Evolutionary conservation across 2,113 vertebrate genomes (phyloP).

Genomic region (Calypte anna): DNA sequence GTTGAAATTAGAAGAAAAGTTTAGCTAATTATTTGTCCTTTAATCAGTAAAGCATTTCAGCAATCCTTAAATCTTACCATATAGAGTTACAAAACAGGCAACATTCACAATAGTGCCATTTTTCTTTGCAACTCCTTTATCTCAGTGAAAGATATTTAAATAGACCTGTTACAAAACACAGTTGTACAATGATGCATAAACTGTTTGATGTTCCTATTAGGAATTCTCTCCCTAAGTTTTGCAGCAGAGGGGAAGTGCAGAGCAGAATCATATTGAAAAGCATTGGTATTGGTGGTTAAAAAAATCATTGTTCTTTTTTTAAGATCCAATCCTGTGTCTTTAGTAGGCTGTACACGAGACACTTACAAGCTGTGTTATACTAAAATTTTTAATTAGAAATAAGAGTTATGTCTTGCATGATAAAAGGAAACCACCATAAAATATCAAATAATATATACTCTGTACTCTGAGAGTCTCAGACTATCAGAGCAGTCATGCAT

Average conservation of each 20-base stretch:
- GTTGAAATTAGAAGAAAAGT: not conserved
- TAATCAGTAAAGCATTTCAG: conserved; percentile 5
- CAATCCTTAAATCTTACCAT: not conserved
- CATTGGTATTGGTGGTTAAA: not conserved
- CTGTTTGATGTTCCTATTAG: not conserved
- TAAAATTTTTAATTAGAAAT: conserved; percentile 54
- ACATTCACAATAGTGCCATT: conserved; percentile 7
- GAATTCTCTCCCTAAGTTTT: conserved; percentile 13
- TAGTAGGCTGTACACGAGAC: not conserved
- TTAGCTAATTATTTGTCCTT: not conserved
- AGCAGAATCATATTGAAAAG: not conserved
- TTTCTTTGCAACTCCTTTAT: conserved; percentile 21
- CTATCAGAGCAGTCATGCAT: conserved; percentile 38
- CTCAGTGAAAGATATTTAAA: conserved; percentile 13
- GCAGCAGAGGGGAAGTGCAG: not conserved
- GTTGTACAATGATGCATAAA: not conserved
- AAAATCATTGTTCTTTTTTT: conserved; percentile 9
- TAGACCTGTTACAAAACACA: not conserved
- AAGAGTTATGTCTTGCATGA: not conserved
- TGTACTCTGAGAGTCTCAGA: not conserved
- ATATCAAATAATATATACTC: not conserved
- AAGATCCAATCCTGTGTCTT: not conserved
- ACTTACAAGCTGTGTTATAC: not conserved
- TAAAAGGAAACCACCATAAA: conserved; percentile 5
- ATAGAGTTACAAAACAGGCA: not conserved